A percentile compares a stretch with the other conserved stretches of the same genome.
These are phyloP conservation scores for Psittacula cyanocephala DNA, from an alignment of 2,113 vertebrate genomes.

Conservation along the genomic window DNA sequence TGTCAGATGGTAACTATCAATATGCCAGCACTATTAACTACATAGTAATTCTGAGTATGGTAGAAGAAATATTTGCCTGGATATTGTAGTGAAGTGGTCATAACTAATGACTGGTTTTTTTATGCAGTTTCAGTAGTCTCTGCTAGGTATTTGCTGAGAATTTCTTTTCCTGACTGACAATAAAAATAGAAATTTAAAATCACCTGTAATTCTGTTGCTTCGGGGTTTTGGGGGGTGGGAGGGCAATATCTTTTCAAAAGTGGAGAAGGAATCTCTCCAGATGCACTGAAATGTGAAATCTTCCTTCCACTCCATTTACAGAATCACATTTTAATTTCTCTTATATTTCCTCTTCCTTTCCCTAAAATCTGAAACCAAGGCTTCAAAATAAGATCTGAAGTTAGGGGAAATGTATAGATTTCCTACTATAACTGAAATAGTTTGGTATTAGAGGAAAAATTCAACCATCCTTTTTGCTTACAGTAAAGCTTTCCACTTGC, in stretches of 20 bases:
- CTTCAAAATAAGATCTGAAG: not conserved
- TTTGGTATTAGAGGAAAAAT: not conserved
- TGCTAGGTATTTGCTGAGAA: not conserved
- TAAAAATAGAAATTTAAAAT: slow-evolving; percentile 6
- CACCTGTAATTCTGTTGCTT: not conserved
- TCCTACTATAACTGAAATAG: not conserved
- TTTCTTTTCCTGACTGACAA: slow-evolving; percentile 19
- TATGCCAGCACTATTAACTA: not conserved
- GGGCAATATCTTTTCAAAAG: not conserved
- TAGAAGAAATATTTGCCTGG: not conserved
- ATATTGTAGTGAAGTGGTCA: not conserved
- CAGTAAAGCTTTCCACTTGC: not conserved
- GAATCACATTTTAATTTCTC: not conserved
- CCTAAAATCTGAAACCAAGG: not conserved
- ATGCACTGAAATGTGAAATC: not conserved
- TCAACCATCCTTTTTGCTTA: not conserved
- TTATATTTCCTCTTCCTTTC: not conserved
- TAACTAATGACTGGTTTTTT: not conserved
- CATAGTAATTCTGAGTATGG: not conserved
- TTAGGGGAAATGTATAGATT: not conserved
- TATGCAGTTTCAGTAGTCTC: not conserved
- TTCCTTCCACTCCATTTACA: not conserved
- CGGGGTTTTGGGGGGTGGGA: not conserved
- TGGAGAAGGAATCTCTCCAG: not conserved
- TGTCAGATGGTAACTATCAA: not conserved